Conservation (phyloP, 2,113 vertebrate species). For the Nannobrachium achirus region DNA sequence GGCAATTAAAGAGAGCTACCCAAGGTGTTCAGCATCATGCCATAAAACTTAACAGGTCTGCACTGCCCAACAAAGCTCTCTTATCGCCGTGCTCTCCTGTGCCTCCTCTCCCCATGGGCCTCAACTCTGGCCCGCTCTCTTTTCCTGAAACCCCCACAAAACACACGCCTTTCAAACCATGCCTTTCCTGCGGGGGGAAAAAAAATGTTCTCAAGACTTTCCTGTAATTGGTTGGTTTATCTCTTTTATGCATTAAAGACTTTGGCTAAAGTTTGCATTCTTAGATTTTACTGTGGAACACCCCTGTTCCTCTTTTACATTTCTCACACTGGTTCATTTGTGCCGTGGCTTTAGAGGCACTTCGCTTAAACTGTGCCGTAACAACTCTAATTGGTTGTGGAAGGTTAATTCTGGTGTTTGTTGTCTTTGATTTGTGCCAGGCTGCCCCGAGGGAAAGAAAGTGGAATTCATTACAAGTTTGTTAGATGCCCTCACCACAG, state of each 20-base stretch:
- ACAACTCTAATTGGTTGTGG: constrained; percentile 53
- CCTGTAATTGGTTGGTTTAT: not conserved
- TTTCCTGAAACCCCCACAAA: constrained; percentile 31
- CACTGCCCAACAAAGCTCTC: constrained; percentile 57
- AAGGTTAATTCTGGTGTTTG: constrained; percentile 53
- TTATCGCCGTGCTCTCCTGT: constrained; percentile 54
- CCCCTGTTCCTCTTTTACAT: constrained; percentile 15
- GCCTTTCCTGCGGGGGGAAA: not conserved
- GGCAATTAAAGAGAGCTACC: constrained; percentile 76
- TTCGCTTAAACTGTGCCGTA: constrained; percentile 34
- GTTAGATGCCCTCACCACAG: constrained; percentile 95
- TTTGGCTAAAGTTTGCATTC: not conserved
- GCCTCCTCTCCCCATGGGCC: constrained; percentile 46
- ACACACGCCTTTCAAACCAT: constrained; percentile 14
- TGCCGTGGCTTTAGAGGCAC: constrained; percentile 24
- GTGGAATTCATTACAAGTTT: constrained; percentile 97
- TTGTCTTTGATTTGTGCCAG: constrained; percentile 77
- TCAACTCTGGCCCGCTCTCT: constrained; percentile 19
- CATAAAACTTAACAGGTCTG: constrained; percentile 80
- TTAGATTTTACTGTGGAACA: constrained; percentile 14
- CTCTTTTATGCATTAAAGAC: not conserved
- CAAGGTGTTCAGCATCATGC: constrained; percentile 73
- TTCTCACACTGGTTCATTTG: constrained; percentile 31
- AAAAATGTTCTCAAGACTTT: not conserved
- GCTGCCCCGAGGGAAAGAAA: constrained; percentile 97